Evolutionary conservation across 1,140 invertebrate species (phyloP).

Genomic region (Spodoptera litura): DNA sequence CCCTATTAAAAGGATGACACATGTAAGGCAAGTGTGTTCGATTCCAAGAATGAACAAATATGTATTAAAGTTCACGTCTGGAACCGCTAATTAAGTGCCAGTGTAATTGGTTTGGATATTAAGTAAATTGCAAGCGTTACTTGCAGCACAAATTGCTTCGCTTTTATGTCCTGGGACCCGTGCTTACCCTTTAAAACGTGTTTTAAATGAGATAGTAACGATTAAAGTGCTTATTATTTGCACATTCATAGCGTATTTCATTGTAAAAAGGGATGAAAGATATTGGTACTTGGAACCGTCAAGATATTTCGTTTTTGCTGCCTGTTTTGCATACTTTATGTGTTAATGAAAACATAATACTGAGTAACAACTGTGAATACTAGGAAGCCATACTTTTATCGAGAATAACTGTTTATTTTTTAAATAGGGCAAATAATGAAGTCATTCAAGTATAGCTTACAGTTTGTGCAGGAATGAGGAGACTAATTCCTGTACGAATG

Average conservation of each 20-base stretch:
- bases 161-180: constrained; percentile 6
- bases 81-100: constrained; percentile 48
- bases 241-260: constrained; percentile 16
- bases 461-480: not conserved
- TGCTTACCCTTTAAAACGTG: constrained; percentile 45
- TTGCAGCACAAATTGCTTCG: constrained; percentile 43
- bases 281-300: constrained; percentile 16
- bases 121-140: constrained; percentile 47
- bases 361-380: constrained; percentile 11
- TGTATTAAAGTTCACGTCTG: constrained; percentile 36
- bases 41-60: constrained; percentile 31
- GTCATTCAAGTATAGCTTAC: not conserved
- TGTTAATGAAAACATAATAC: constrained; percentile 29
- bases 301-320: not conserved
- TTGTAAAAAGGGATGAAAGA: constrained; percentile 5
- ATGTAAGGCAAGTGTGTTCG: not conserved
- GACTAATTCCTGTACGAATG: too few relatives aligned
- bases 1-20: constrained; percentile 14
- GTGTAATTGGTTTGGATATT: constrained; percentile 46
- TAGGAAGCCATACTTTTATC: not conserved
- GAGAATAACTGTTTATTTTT: not conserved
- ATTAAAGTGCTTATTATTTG: constrained; percentile 11
- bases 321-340: constrained; percentile 13
- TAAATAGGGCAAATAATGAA: not conserved
- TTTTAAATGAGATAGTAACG: constrained; percentile 43